These are phyloP conservation scores for Chlorodrepanis virens DNA, from an alignment of 2,113 vertebrate species.

Conservation along the genomic window DNA sequence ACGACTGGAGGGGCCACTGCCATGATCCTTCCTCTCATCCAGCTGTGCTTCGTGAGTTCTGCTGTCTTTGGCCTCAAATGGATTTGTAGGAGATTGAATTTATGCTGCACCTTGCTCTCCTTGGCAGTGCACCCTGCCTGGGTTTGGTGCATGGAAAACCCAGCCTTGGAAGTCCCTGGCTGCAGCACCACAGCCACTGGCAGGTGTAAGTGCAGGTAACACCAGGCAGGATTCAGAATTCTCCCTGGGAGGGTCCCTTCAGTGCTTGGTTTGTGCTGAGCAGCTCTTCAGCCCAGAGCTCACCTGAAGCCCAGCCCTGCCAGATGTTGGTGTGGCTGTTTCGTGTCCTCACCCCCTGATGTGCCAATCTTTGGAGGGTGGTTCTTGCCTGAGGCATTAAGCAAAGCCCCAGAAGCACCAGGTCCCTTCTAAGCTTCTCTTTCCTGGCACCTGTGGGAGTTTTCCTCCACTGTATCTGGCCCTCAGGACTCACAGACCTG, in stretches of 20 bases:
- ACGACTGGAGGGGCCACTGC: not conserved
- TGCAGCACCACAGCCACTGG: not conserved
- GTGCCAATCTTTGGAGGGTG: not conserved
- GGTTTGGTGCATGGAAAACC: not conserved
- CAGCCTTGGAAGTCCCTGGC: not conserved
- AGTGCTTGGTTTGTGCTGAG: not conserved
- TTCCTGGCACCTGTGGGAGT: not conserved
- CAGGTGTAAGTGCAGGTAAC: not conserved
- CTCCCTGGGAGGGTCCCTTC: not conserved
- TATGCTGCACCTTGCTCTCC: not conserved
- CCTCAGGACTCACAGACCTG: not conserved
- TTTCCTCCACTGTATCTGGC: not conserved
- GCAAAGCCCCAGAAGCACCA: not conserved
- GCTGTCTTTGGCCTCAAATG: not conserved
- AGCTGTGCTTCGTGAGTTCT: accelerated
- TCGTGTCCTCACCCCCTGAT: too few species aligned
- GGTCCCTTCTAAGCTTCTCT: not conserved
- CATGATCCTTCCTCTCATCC: not conserved
- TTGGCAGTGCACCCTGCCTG: not conserved
- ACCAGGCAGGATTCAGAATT: not conserved
- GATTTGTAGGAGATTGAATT: not conserved
- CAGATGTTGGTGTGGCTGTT: not conserved
- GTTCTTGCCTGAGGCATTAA: not conserved
- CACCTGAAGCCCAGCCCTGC: accelerated
- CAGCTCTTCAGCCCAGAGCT: not conserved